Conservation (phyloP, 2,888 invertebrate genomes). For the Lasioglossum zephyrum region DNA sequence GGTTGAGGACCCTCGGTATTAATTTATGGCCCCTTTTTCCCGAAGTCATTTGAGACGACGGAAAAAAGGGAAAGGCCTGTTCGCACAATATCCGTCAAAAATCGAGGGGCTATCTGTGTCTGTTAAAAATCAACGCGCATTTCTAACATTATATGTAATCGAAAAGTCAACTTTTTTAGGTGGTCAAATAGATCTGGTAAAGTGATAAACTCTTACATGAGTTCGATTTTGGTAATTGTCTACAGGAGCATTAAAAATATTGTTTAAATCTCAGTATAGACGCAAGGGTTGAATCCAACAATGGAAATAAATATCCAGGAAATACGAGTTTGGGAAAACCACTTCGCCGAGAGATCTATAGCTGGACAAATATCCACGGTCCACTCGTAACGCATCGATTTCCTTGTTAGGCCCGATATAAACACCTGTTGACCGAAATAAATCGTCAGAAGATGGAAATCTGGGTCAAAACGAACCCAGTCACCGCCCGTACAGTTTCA, state of each 20-base stretch:
- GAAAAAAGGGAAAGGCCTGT: no score
- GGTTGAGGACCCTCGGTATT: no score
- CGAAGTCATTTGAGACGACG: no score
- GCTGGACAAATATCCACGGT: neutral
- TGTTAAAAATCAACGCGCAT: no score
- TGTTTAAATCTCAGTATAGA: neutral
- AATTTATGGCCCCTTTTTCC: no score
- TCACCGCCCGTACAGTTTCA: neutral
- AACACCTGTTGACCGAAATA: constrained; percentile 12
- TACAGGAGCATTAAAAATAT: neutral
- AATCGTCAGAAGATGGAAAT: neutral
- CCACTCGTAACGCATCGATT: neutral
- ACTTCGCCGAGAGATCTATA: neutral
- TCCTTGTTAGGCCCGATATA: neutral
- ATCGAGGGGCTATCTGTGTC: no score
- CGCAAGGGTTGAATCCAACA: neutral
- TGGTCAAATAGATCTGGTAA: neutral
- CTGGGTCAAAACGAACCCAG: neutral
- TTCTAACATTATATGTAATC: neutral
- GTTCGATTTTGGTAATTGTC: neutral
- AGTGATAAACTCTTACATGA: neutral
- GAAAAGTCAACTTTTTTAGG: neutral
- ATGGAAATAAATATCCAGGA: neutral
- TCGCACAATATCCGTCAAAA: no score
- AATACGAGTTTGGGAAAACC: neutral